These are phyloP conservation scores for Blomia tropicalis DNA, from an alignment of 2,888 invertebrate genomes.

Conservation along the genomic window DNA sequence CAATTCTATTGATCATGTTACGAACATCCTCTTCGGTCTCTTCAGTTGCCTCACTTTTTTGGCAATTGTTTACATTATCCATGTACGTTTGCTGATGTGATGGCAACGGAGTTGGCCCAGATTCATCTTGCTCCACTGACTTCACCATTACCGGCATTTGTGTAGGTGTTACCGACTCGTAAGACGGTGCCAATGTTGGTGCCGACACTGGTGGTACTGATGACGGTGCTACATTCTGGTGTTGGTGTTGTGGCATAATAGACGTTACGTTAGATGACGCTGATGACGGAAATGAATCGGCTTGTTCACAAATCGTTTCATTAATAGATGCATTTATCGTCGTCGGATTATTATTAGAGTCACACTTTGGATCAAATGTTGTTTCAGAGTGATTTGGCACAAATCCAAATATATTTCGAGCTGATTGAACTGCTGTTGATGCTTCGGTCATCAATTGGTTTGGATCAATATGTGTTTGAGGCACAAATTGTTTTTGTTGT, in stretches of 20 bases:
- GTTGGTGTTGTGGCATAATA: too few relatives aligned
- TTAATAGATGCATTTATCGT: too few relatives aligned
- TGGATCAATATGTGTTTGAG: background rate
- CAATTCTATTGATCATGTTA: background rate
- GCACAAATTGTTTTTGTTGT: background rate
- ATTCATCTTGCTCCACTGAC: conserved; percentile 2
- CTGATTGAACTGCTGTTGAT: background rate
- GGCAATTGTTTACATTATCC: background rate
- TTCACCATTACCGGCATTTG: too few relatives aligned
- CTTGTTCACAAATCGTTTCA: background rate
- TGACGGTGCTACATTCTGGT: background rate
- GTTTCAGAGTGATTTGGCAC: too few relatives aligned
- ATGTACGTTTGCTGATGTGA: background rate
- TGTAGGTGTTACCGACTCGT: too few relatives aligned
- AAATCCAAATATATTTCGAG: background rate
- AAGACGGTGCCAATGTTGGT: too few relatives aligned
- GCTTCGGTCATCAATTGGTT: background rate
- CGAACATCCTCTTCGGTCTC: background rate
- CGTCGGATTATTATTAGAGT: background rate
- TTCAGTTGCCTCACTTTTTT: background rate
- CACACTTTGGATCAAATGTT: background rate
- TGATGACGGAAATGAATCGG: background rate
- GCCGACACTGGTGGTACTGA: background rate
- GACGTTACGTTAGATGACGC: too few relatives aligned
- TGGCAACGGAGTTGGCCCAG: too few relatives aligned